Evolutionary conservation across 2,113 vertebrate genomes (phyloP), one percentile per base, ranked within the genome.

Genomic region (Tupaia tana): DNA sequence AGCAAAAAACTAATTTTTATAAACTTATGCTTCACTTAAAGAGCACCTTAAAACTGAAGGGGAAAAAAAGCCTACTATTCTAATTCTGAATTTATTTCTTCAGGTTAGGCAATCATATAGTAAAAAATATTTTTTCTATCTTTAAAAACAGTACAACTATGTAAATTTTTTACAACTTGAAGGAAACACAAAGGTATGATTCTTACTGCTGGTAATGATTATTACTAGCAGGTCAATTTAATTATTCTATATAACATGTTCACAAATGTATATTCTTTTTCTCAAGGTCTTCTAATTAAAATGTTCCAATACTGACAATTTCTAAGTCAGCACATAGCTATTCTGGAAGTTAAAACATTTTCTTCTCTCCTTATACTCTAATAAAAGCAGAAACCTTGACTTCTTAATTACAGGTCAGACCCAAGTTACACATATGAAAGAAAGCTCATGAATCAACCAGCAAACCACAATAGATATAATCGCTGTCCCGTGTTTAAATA

Each of bases 1-100:
- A 87, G 69, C 59, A 92, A 77, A 96, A 43, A 43, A 67, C 34
- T 81, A 54, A 97, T 92, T 96, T 91, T 84, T 54, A 59, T 24
- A 96, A 96, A 87, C 34, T 31, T 71, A 91, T 85, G 9, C 86
- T 94, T 89, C 64, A 86, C 43, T 29, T 90, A n/a, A 94, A 90
- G 24, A 94, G 11, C n/a, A 52, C 52, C 77, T 86, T 92, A 77
- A 95, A 95, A 80, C 61, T 69, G 81, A 78, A 86, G 8, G 12
- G 1, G 8, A 67, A 84, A 83, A 83, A 80, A 94, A 80, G 4
- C 1, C 43, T 75, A 29, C 52, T 85, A 73, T 78, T 91, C 56
- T 58, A 89, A 92, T 66, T 90, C 34, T 86, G 75, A 95, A 90
- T 63, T 27, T 87, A 27, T 87, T 93, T 88, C 43, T 85, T 91